A percentile compares a stretch with the other conserved stretches of the same genome.
These are phyloP conservation scores for Tragelaphus oryx DNA, from an alignment of 2,797 vertebrate species.

Conservation along the genomic window DNA sequence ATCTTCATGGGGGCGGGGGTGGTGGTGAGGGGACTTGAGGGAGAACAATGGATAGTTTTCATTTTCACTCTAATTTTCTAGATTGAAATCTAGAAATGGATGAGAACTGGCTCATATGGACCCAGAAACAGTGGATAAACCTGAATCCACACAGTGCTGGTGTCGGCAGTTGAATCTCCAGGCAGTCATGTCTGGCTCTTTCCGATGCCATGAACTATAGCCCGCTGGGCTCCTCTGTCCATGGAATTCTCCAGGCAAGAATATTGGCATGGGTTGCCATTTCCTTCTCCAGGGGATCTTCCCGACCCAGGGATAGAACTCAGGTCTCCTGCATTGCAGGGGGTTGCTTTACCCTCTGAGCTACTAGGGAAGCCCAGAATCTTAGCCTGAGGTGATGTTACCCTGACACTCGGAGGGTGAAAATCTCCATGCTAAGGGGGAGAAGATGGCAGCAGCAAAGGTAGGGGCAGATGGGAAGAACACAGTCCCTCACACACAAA, in stretches of 20 bases:
- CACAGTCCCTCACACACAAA: background rate
- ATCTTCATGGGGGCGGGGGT: background rate
- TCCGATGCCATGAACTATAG: background rate
- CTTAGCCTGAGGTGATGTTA: fast-evolving
- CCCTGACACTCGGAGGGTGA: fast-evolving
- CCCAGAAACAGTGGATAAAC: background rate
- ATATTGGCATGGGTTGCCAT: background rate
- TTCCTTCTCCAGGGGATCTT: background rate
- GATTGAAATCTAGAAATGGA: background rate
- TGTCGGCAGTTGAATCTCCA: fast-evolving
- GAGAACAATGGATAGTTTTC: background rate
- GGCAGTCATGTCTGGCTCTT: background rate
- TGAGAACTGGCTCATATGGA: background rate
- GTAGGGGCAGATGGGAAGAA: background rate
- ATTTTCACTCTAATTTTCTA: background rate
- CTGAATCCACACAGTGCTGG: background rate
- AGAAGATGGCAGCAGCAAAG: fast-evolving
- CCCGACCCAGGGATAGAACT: fast-evolving
- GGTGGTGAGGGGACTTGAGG: background rate
- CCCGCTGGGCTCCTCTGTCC: background rate
- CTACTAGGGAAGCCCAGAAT: background rate
- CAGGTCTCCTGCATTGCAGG: background rate
- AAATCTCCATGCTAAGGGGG: fast-evolving
- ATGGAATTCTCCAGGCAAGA: background rate
- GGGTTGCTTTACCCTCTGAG: background rate